Evolutionary conservation across 1,140 invertebrate species (phyloP).

Genomic region (Drosophila mayri): DNA sequence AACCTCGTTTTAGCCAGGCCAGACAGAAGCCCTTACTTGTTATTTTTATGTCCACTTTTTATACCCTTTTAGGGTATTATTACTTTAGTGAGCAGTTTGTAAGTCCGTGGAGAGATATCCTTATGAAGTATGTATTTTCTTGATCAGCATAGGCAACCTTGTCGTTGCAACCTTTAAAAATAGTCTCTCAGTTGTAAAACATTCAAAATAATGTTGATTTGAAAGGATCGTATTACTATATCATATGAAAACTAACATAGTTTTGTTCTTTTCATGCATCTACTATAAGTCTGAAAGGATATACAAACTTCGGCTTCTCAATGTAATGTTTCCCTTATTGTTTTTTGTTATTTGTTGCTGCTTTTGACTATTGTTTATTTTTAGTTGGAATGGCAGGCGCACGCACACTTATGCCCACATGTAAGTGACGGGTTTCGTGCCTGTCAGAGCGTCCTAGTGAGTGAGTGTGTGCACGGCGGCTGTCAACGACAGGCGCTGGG

Average conservation of each 20-base stretch:
- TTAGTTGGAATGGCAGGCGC: constrained; percentile 56
- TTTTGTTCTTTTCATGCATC: too few species aligned
- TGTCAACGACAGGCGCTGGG: constrained; percentile 61
- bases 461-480: constrained; percentile 41
- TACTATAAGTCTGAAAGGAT: not conserved
- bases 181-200: not conserved
- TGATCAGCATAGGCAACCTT: not conserved
- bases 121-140: not conserved
- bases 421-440: constrained; percentile 51
- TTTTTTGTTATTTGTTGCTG: constrained; percentile 33
- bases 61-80: not conserved
- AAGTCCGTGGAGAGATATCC: not conserved
- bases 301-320: not conserved
- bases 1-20: not conserved
- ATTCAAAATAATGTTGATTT: not conserved
- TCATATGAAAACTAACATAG: not conserved
- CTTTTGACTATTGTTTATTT: constrained; percentile 68
- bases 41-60: constrained; percentile 6
- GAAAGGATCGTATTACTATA: not conserved
- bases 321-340: not conserved
- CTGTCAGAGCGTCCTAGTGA: constrained; percentile 23
- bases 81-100: not conserved
- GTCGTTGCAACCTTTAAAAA: not conserved
- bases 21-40: constrained; percentile 3
- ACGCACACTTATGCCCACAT: constrained; percentile 34